phyloP scores from a whole-genome alignment of 2,113 vertebrate genomes.

The Phalacrocorax aristotelis region DNA sequence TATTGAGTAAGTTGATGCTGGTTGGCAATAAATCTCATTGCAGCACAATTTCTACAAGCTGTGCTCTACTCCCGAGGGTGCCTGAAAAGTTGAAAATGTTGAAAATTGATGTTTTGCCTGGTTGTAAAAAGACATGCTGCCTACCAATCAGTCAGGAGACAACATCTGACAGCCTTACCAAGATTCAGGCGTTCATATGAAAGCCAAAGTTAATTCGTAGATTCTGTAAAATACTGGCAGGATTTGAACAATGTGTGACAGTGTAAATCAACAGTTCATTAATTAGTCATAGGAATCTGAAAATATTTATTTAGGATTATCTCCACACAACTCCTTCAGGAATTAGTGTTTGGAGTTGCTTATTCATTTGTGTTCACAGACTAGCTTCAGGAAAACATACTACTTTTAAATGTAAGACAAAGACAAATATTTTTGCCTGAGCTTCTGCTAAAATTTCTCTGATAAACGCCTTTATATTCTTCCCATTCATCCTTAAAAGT shows the following conservation, averaged over 20 bases:
- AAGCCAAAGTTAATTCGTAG: not conserved
- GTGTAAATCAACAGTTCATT: not conserved
- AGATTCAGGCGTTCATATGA: not conserved
- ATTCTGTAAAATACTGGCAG: not conserved
- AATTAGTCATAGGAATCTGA: not conserved
- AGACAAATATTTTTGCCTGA: not conserved
- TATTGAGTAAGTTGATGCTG: not conserved
- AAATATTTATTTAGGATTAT: conserved; percentile 13
- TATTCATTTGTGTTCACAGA: not conserved
- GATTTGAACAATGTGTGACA: not conserved
- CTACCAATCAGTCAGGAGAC: not conserved
- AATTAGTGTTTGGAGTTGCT: not conserved
- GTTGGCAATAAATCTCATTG: not conserved
- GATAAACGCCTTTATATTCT: not conserved
- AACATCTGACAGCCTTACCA: not conserved
- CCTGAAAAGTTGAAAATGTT: not conserved
- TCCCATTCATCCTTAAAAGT: not conserved
- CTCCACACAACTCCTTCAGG: not conserved
- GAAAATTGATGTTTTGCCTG: not conserved
- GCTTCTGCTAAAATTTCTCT: not conserved
- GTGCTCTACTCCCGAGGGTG: not conserved
- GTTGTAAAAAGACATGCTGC: not conserved
- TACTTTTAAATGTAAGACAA: not conserved
- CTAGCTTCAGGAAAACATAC: not conserved
- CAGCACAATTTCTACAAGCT: not conserved